Conservation (phyloP, 2,797 vertebrate genomes). For the Tragelaphus eurycerus region DNA sequence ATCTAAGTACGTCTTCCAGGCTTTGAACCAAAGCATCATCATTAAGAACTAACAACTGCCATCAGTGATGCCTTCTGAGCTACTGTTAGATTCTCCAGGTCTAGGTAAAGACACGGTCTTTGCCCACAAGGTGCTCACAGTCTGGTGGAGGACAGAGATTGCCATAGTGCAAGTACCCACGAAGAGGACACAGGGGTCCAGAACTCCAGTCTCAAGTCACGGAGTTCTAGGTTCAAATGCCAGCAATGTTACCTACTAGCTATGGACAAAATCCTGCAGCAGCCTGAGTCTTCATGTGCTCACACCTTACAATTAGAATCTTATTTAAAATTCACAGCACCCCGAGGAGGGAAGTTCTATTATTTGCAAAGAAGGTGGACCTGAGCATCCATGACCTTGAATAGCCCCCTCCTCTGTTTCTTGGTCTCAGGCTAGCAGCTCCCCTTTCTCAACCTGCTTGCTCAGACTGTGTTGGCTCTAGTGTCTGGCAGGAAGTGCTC, state of each 20-base stretch:
- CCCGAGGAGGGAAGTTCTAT: not conserved
- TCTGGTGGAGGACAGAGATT: not conserved
- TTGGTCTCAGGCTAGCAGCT: not conserved
- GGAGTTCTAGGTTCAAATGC: not conserved
- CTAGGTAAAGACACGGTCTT: not conserved
- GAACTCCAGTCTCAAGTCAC: not conserved
- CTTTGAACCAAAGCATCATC: not conserved
- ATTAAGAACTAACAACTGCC: not conserved
- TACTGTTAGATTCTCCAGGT: not conserved
- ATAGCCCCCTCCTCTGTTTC: not conserved
- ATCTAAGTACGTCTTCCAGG: not conserved
- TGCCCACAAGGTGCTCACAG: not conserved
- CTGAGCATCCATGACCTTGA: not conserved
- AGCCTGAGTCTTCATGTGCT: not conserved
- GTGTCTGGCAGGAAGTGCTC: not conserved
- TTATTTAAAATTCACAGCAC: not conserved
- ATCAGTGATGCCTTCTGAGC: not conserved
- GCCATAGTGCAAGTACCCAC: not conserved
- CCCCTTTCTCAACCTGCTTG: not conserved
- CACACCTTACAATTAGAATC: not conserved
- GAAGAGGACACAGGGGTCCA: not conserved
- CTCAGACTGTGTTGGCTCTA: not conserved
- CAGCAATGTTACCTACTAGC: not conserved
- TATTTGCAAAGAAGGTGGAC: not conserved
- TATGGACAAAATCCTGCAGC: not conserved